Evolutionary conservation across 2,888 invertebrate species (phyloP).

Genomic region (Carcina quercana): DNA sequence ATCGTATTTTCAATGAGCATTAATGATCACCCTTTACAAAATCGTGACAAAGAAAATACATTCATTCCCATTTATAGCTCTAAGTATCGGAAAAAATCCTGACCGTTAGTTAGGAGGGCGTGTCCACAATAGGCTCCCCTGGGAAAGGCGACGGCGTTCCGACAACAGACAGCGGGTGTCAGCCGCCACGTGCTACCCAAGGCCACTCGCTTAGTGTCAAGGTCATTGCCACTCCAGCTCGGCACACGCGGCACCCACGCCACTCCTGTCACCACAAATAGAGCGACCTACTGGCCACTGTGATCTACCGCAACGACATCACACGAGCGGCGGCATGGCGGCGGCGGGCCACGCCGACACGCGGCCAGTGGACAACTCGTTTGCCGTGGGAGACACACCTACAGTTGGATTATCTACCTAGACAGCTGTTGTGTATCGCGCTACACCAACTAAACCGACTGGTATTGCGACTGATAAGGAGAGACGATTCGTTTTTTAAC

Average conservation of each 20-base stretch:
- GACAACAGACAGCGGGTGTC: conserved; percentile 74
- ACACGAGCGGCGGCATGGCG: conserved; percentile 28
- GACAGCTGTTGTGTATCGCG: too few relatives aligned
- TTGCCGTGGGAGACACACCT: conserved; percentile 22
- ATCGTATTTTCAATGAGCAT: too few relatives aligned
- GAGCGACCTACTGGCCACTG: conserved; percentile 62
- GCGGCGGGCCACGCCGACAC: conserved; percentile 13
- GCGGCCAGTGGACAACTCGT: conserved; percentile 16
- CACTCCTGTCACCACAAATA: conserved; percentile 72
- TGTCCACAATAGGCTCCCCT: conserved; percentile 70
- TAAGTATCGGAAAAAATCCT: too few relatives aligned
- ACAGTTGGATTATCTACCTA: too few relatives aligned
- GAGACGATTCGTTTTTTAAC: too few relatives aligned
- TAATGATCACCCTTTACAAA: too few relatives aligned
- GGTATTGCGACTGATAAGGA: too few relatives aligned
- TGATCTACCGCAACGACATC: conserved; percentile 48
- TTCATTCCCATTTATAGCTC: not conserved
- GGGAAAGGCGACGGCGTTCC: conserved; percentile 73
- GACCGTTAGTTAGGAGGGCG: conserved; percentile 33
- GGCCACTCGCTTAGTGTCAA: conserved; percentile 75
- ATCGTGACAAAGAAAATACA: not conserved
- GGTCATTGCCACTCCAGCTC: conserved; percentile 74
- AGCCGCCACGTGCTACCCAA: conserved; percentile 75
- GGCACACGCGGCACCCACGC: conserved; percentile 72
- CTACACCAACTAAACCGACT: too few relatives aligned